Conservation (phyloP, 2,888 invertebrate species). For the Drosophila paramelanica region DNA sequence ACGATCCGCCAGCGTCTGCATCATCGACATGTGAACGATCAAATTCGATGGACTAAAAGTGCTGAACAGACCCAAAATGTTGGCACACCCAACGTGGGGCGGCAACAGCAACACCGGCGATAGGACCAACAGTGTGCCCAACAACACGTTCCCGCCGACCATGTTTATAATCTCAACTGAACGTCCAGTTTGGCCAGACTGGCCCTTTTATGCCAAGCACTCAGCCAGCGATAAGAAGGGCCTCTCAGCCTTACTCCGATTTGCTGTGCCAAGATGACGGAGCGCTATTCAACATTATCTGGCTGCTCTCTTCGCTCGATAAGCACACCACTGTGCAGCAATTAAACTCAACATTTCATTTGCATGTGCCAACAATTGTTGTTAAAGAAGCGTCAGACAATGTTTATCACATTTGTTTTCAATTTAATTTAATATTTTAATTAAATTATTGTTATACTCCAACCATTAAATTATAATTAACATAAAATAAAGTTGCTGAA, state of each 20-base stretch:
- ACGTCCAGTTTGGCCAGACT: neutral
- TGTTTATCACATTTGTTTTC: too few relatives aligned
- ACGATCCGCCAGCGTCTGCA: constrained; percentile 70
- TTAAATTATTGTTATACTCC: too few relatives aligned
- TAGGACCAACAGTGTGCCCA: constrained; percentile 14
- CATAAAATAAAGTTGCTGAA: too few relatives aligned
- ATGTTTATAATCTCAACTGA: constrained; percentile 32
- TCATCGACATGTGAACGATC: constrained; percentile 76
- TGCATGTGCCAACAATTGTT: too few relatives aligned
- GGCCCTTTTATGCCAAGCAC: neutral
- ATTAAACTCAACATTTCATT: too few relatives aligned
- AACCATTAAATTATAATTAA: too few relatives aligned
- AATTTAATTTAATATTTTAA: too few relatives aligned
- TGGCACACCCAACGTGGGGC: constrained; percentile 41
- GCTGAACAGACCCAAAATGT: constrained; percentile 80
- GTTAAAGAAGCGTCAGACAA: too few relatives aligned
- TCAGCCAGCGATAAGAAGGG: neutral
- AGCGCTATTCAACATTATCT: neutral
- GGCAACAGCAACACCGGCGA: constrained; percentile 9
- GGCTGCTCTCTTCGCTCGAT: too few relatives aligned
- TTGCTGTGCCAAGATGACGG: constrained; percentile 7
- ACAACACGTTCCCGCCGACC: neutral
- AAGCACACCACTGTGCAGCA: too few relatives aligned
- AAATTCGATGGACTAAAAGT: constrained; percentile 79
- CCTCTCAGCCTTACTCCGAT: neutral